A percentile compares a stretch with the other conserved stretches of the same genome.
phyloP scores from a whole-genome alignment of 2,113 vertebrate species.

The Myotis lucifugus region DNA sequence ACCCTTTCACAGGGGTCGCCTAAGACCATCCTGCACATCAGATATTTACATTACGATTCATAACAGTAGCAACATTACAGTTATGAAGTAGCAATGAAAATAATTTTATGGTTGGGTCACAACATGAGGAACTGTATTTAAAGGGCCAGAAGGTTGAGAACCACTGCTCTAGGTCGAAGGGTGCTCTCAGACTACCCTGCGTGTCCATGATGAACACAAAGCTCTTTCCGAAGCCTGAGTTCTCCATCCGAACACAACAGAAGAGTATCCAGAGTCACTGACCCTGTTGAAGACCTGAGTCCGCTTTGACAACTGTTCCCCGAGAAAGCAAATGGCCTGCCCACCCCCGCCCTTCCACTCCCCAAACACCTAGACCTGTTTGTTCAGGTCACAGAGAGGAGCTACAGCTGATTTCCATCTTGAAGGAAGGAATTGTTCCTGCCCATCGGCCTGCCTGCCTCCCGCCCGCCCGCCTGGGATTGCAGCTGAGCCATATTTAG shows the following conservation, averaged over 20 bases:
- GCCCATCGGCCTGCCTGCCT: not conserved
- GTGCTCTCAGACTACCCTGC: too few relatives aligned
- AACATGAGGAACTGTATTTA: too few relatives aligned
- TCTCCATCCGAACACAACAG: not conserved
- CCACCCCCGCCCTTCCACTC: not conserved
- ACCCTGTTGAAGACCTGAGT: not conserved
- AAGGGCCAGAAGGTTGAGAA: too few relatives aligned
- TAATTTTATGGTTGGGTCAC: too few relatives aligned
- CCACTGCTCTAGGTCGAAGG: too few relatives aligned
- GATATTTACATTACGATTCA: too few relatives aligned
- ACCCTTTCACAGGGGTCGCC: too few relatives aligned
- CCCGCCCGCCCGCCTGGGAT: not conserved
- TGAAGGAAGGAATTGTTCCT: slow-evolving; percentile 64
- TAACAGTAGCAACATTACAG: too few relatives aligned
- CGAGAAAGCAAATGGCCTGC: not conserved
- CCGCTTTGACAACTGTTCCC: not conserved
- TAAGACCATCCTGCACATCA: too few relatives aligned
- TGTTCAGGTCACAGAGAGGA: not conserved
- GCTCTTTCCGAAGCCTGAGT: not conserved
- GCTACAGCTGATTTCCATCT: slow-evolving; percentile 77
- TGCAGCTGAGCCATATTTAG: slow-evolving; percentile 82
- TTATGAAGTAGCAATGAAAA: too few relatives aligned
- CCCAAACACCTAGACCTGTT: not conserved
- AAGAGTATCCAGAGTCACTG: not conserved
- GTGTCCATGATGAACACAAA: not conserved